These are phyloP conservation scores for Aurelia aurita DNA, from an alignment of 30 jellyfish, hydroid and myxozoan genomes.

Conservation along the genomic window DNA sequence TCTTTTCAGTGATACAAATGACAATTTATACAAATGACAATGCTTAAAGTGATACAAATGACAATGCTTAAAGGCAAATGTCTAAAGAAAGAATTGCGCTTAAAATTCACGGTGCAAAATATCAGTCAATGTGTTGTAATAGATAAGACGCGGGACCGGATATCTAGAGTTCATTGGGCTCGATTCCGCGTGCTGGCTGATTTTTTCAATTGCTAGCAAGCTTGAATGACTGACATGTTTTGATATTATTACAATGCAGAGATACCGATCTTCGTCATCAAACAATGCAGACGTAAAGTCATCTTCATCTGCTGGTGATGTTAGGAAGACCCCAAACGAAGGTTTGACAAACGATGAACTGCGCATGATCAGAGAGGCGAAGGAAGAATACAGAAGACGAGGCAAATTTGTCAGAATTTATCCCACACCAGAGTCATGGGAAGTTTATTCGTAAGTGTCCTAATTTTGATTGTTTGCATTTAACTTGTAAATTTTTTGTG, in stretches of 20 bases:
- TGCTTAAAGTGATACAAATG: too few relatives aligned
- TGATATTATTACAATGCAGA: conserved; percentile 13
- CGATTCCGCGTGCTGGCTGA: too few relatives aligned
- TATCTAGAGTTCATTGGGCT: too few relatives aligned
- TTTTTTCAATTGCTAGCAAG: too few relatives aligned
- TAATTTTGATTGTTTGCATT: background rate
- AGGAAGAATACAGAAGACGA: conserved; percentile 83
- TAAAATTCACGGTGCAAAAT: too few relatives aligned
- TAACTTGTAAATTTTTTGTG: background rate
- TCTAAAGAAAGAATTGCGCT: too few relatives aligned
- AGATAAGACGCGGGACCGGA: too few relatives aligned
- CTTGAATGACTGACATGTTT: too few relatives aligned
- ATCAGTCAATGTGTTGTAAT: too few relatives aligned
- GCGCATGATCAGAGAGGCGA: conserved; percentile 79
- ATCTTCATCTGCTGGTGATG: conserved; percentile 39
- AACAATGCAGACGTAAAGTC: conserved; percentile 54
- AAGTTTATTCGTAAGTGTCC: conserved; percentile 72
- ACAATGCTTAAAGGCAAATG: too few relatives aligned
- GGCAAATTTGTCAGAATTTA: conserved; percentile 87
- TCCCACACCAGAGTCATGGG: conserved; percentile 98
- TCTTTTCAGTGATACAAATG: too few relatives aligned
- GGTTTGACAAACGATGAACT: conserved; percentile 81
- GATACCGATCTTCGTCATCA: conserved; percentile 57
- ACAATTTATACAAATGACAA: too few relatives aligned
- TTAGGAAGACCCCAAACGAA: conserved; percentile 42